Conservation (phyloP, 2,797 vertebrate species). For the Oreonectes daqikongensis region DNA sequence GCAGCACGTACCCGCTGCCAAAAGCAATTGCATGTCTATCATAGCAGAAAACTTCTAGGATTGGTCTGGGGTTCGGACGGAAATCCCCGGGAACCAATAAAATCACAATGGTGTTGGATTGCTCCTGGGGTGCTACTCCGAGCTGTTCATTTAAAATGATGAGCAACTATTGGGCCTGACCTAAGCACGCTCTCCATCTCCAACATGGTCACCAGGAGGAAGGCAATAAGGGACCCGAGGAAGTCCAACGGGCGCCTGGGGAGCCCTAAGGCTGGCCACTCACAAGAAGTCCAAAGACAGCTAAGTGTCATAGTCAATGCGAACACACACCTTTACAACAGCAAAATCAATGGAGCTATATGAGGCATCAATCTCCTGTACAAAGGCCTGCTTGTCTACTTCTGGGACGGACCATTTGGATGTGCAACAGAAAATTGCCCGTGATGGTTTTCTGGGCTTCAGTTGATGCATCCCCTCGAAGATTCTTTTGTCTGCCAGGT, state of each 20-base stretch:
- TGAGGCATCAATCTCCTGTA: conserved; percentile 80
- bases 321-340: conserved; percentile 81
- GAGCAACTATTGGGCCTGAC: conserved; percentile 73
- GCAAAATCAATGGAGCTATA: conserved; percentile 84
- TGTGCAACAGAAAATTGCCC: conserved; percentile 26
- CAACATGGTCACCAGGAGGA: conserved; percentile 61
- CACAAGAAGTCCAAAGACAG: conserved; percentile 77
- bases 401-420: conserved; percentile 60
- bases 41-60: conserved; percentile 17
- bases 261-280: conserved; percentile 75
- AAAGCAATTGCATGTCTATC: conserved; percentile 23
- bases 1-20: background rate
- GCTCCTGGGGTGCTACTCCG: conserved; percentile 70
- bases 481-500: conserved; percentile 62
- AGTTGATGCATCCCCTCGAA: conserved; percentile 67
- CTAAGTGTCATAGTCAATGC: conserved; percentile 82
- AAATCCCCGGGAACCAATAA: conserved; percentile 63
- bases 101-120: conserved; percentile 72
- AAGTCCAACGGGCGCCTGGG: conserved; percentile 49
- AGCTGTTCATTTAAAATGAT: conserved; percentile 82
- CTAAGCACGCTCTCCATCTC: conserved; percentile 71
- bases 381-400: conserved; percentile 68
- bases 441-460: conserved; percentile 61
- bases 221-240: conserved; percentile 70
- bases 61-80: conserved; percentile 39